Evolutionary conservation across 2,888 invertebrate genomes (phyloP), one percentile per base, ranked within the genome.

Genomic region (Empis livida): DNA sequence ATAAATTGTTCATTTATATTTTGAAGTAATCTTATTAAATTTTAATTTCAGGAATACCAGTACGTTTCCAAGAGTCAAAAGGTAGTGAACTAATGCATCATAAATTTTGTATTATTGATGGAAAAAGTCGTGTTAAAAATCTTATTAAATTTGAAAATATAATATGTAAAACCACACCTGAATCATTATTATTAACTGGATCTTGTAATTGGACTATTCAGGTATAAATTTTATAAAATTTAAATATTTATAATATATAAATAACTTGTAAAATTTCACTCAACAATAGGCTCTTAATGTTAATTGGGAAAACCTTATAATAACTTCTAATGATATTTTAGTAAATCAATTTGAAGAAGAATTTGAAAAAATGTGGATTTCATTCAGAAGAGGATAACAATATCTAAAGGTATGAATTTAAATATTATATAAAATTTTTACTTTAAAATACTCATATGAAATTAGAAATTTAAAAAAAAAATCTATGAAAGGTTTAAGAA

Each of bases 21-120:
- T 20, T 5, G 5, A 5, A 5, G 20, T 20, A 20, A 20, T 20
- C 3, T 5, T 20, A 20, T 5, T 20, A 20, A 45, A 43, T 45
- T 42, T 43, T 44, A 3, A 17, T 54, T 54, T 11, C 40, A 62
- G 61, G 59, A n/a, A 51, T 63, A 2, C 58, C 63, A 10, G 53
- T 67, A 31, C 64, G 63, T 15, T 57, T 54, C n/a, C 62, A 62
- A 8, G 50, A 11, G n/a, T n/a, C 27, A 2, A 48, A 51, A 10
- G 52, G 53, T 1, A 51, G 53, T 1, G 42, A 48, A 43, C 51
- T 67, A 48, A 67, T 68, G 68, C 68, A 68, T 55, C 66, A 68
- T 52, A 68, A 68, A 50, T 68, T 62, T 51, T 59, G 63, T 47
- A 52, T 68, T 32, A 49, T 68, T 8, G 68, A 68, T 48, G 60